Evolutionary conservation across 2,888 invertebrate species (phyloP).

Genomic region (Hemistola chrysoprasaria): DNA sequence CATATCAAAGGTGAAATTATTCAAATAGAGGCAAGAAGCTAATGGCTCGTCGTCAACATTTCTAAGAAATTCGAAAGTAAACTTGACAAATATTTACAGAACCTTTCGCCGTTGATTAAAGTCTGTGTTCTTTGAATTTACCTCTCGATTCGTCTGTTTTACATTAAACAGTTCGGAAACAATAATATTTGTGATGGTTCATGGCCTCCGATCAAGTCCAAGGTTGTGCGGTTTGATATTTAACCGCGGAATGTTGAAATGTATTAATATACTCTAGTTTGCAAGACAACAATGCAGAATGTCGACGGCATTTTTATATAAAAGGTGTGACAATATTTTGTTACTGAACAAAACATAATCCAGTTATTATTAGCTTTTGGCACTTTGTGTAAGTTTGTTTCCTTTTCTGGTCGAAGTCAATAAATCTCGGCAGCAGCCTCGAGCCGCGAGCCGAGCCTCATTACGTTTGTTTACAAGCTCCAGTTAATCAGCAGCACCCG

Average conservation of each 20-base stretch:
- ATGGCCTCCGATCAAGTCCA: not conserved
- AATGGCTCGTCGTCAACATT: not conserved
- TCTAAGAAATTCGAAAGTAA: not conserved
- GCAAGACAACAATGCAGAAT: too few species aligned
- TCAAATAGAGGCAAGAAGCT: not conserved
- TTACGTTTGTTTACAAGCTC: constrained; percentile 11
- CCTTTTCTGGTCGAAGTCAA: constrained; percentile 2
- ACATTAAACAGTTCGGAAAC: constrained; percentile 1
- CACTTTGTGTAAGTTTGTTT: too few species aligned
- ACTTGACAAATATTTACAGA: constrained; percentile 6
- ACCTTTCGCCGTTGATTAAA: constrained; percentile 5
- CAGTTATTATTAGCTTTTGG: too few species aligned
- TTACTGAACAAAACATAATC: too few species aligned
- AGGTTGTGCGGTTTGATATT: not conserved
- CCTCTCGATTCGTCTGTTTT: not conserved
- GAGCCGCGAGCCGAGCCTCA: constrained; percentile 3
- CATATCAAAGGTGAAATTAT: too few species aligned
- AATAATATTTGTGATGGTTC: constrained; percentile 5
- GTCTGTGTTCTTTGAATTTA: constrained; percentile 1
- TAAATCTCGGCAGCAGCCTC: not conserved
- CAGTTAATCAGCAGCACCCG: too few species aligned
- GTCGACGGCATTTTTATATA: too few species aligned
- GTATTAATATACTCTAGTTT: too few species aligned
- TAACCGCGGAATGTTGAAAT: too few species aligned
- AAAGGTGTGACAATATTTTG: too few species aligned